Evolutionary conservation across 2,888 invertebrate genomes (phyloP).

Genomic region (Himalopsyche tibetana): DNA sequence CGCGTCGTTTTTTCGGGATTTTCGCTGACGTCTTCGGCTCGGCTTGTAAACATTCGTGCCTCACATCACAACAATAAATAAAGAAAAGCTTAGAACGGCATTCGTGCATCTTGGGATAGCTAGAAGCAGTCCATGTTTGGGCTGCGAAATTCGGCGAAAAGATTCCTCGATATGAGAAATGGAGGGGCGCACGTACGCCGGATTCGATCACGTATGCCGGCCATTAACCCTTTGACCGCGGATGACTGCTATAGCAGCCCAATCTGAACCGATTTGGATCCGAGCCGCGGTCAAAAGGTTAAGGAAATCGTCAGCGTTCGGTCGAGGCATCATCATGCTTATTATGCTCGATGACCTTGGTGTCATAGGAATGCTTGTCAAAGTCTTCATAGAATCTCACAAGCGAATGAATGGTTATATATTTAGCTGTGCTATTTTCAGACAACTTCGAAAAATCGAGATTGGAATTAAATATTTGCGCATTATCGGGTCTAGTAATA

Average conservation of each 20-base stretch:
- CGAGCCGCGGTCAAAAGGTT: too few relatives aligned
- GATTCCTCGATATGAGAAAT: background rate
- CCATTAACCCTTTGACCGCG: too few relatives aligned
- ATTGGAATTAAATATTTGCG: too few relatives aligned
- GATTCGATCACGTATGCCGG: constrained; percentile 12
- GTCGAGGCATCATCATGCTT: background rate
- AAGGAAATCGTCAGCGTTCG: background rate
- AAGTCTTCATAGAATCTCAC: background rate
- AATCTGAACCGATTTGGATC: too few relatives aligned
- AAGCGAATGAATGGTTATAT: too few relatives aligned
- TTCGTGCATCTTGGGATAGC: background rate
- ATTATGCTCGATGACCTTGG: background rate
- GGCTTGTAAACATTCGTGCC: constrained; percentile 5
- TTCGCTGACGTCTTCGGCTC: background rate
- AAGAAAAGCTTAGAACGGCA: background rate
- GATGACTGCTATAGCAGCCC: too few relatives aligned
- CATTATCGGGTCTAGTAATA: too few relatives aligned
- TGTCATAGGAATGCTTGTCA: constrained; percentile 22
- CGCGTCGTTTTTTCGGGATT: background rate
- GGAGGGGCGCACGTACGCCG: background rate
- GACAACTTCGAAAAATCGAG: too few relatives aligned
- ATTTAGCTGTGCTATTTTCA: too few relatives aligned
- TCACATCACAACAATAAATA: constrained; percentile 2
- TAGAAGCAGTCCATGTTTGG: background rate
- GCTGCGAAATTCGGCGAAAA: background rate